Base-by-base conservation (phyloP, 2,888 invertebrate genomes). In the Amorpha juglandis region DNA sequence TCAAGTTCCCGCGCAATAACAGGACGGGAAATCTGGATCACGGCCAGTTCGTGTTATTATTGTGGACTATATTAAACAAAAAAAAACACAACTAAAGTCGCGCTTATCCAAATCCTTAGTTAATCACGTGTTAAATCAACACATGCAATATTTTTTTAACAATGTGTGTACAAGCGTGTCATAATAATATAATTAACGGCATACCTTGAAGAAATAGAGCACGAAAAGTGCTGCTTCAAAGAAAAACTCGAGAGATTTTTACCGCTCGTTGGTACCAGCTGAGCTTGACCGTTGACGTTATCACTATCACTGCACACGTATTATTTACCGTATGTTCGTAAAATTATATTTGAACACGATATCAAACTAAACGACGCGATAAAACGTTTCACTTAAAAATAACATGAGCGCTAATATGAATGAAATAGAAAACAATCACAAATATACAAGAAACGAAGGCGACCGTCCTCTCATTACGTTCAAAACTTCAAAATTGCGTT, bases 21-120 rank as follows among this genome's bases (percentile, higher is more conserved):
- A 85, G 81, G 86, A 87, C 88, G 85, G 86, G 87, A 81, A 87
- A 91, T 91, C 90, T 92, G 92, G 92, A 92, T 92, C 92, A 92
- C 86, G 92, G 92, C 92, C 92, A 92, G 86, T 81, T 78, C 77
- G 80, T 83, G 78, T 75, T 81, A 75, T 79, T 77, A 80, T 78
- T 80, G 86, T 89, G 87, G 87, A 88, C 84, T 81, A 76, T 72
- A 74, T 79, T 77, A 77, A 78, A 77, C 74, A 78, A 74, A 71
- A 77, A n/a, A 68, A 69, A 71, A 63, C 66, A 67, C 68, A 68
- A 55, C 19, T 16, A 27, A 58, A 65, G 51, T 55, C 66, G 64
- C 47, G 63, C 62, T 51, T 62, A 64, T 67, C 62, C 51, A 51
- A 62, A 64, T 50, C 52, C 38, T 42, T 42, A 42, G 19, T 38